phyloP scores from a whole-genome alignment of 2,888 invertebrate genomes.

The Pollenia griseotomentosa region DNA sequence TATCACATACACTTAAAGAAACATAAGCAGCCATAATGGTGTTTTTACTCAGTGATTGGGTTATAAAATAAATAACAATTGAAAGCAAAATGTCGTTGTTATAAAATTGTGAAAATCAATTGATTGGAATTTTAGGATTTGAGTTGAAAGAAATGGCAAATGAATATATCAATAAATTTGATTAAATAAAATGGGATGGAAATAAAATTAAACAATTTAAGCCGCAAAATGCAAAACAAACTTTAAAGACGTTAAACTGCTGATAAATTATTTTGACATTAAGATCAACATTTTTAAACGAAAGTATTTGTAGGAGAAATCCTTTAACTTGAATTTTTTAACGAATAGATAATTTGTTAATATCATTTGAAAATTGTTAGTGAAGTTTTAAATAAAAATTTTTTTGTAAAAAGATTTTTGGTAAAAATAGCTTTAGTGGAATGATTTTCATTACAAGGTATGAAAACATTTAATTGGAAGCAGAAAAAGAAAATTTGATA shows the following conservation, averaged over 20 bases:
- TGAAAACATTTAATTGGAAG: too few species aligned
- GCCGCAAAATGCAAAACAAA: neutral
- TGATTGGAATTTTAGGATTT: neutral
- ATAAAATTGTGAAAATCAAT: neutral
- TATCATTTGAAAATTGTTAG: too few species aligned
- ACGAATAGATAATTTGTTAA: too few species aligned
- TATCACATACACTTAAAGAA: conserved; percentile 19
- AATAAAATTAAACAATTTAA: neutral
- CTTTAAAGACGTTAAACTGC: neutral
- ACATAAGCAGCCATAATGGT: neutral
- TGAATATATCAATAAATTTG: neutral
- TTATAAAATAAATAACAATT: conserved; percentile 26
- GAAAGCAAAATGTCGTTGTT: neutral
- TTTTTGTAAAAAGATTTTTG: too few species aligned
- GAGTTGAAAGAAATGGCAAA: neutral
- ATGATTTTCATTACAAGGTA: too few species aligned
- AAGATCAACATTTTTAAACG: too few species aligned
- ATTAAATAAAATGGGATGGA: neutral
- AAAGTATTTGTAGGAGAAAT: too few species aligned
- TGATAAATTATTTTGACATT: too few species aligned
- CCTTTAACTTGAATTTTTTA: too few species aligned
- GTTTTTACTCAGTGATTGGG: neutral
- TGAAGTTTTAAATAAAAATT: too few species aligned
- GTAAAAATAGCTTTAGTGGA: too few species aligned
- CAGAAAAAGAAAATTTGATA: too few species aligned